A percentile compares a stretch with the other conserved stretches of the same genome.
Conservation (phyloP, 1,140 invertebrate species). For the Marisa cornuarietis region DNA sequence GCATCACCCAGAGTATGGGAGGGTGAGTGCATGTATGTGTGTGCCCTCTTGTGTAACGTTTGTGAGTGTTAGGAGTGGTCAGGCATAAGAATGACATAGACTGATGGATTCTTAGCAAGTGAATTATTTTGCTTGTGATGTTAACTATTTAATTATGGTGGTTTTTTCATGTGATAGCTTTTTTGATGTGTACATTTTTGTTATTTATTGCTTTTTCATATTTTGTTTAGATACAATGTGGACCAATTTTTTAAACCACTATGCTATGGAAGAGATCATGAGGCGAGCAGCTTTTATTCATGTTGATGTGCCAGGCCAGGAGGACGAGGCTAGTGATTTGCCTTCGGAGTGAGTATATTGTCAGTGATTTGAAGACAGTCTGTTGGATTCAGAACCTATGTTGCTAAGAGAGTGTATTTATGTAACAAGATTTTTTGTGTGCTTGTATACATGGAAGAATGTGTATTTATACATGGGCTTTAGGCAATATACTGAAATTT, state of each 20-base stretch:
- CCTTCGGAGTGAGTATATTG: slow-evolving; percentile 49
- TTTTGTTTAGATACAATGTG: slow-evolving; percentile 66
- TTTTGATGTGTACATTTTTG: neutral
- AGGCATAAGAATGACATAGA: too few species aligned
- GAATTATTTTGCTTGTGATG: neutral
- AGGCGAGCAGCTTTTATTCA: slow-evolving; percentile 88
- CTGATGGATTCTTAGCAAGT: neutral
- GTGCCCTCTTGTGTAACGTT: too few species aligned
- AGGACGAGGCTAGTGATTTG: slow-evolving; percentile 80
- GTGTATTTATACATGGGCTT: neutral
- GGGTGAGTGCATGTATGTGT: neutral
- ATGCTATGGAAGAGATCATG: slow-evolving; percentile 85
- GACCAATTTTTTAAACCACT: slow-evolving; percentile 75
- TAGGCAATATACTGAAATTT: too few species aligned
- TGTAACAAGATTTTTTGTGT: neutral
- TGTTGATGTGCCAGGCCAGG: slow-evolving; percentile 88
- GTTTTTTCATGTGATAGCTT: neutral
- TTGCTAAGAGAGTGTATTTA: neutral
- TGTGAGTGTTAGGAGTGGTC: too few species aligned
- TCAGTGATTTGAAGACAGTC: neutral
- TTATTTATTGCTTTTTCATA: slow-evolving; percentile 4
- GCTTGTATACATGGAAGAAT: neutral
- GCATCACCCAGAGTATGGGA: too few species aligned
- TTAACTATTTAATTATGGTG: neutral
- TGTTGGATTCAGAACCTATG: neutral